phyloP scores from a whole-genome alignment of 2,888 invertebrate genomes.

The Marronus borbonicus region DNA sequence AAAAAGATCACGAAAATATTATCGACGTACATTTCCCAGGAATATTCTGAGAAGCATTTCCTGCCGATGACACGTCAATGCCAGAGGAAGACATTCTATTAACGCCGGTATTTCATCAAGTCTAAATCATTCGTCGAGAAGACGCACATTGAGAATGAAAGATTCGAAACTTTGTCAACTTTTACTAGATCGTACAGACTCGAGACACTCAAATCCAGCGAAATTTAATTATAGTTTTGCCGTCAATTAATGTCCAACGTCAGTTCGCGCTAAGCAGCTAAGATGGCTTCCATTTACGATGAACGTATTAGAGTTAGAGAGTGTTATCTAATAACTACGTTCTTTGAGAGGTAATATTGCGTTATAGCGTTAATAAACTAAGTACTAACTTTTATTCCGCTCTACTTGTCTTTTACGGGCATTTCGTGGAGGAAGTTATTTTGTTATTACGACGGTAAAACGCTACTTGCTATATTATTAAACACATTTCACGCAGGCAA shows the following conservation, averaged over 20 bases:
- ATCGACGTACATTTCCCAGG: not conserved
- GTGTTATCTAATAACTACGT: slow-evolving; percentile 19
- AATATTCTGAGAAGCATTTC: slow-evolving; percentile 2
- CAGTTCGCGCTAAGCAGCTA: slow-evolving; percentile 4
- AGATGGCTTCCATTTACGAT: slow-evolving; percentile 4
- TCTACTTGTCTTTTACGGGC: not conserved
- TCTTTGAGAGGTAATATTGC: slow-evolving; percentile 5
- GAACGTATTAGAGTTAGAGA: slow-evolving; percentile 6
- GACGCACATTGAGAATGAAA: not conserved
- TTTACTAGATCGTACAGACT: slow-evolving; percentile 2
- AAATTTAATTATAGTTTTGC: slow-evolving; percentile 26
- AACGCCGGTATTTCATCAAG: slow-evolving; percentile 22
- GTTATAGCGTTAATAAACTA: slow-evolving; percentile 1
- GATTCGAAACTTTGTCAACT: not conserved
- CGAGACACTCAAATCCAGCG: not conserved
- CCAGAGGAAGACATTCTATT: not conserved
- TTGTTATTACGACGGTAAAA: slow-evolving; percentile 15
- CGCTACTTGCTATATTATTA: too few species aligned
- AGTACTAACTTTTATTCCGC: slow-evolving; percentile 22
- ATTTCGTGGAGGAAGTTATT: slow-evolving; percentile 14
- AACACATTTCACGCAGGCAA: too few species aligned
- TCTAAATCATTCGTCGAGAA: slow-evolving; percentile 13
- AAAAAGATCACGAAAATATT: not conserved
- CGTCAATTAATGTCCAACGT: not conserved
- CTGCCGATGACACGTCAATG: slow-evolving; percentile 19